Percentiles rank a stretch among this genome's conserved stretches.
phyloP scores from a whole-genome alignment of 2,113 vertebrate species.

The Lynx canadensis region DNA sequence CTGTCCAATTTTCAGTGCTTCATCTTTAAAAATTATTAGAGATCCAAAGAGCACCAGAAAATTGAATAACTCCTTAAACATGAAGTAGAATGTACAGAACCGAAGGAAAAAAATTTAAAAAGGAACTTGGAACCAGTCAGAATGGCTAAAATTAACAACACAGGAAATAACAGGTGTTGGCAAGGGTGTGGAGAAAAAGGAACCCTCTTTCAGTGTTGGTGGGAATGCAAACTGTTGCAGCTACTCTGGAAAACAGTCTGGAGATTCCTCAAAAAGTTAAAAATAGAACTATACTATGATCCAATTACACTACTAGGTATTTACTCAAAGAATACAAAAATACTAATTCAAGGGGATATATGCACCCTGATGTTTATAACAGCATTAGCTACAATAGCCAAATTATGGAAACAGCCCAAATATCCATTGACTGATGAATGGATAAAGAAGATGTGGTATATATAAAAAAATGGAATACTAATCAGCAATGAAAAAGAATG shows the following conservation, averaged over 20 bases:
- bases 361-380: not conserved
- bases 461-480: not conserved
- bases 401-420: not conserved
- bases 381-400: not conserved
- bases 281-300: not conserved
- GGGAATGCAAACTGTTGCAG: not conserved
- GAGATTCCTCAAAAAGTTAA: not conserved
- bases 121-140: not conserved
- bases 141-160: not conserved
- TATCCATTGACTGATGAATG: not conserved
- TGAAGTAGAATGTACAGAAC: not conserved
- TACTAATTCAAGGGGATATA: not conserved
- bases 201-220: not conserved
- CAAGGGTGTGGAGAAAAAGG: not conserved
- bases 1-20: not conserved
- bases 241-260: not conserved
- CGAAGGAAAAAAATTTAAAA: not conserved
- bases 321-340: not conserved
- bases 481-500: not conserved
- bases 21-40: not conserved
- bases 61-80: not conserved
- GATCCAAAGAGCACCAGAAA: not conserved
- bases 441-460: not conserved
- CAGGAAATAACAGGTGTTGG: not conserved
- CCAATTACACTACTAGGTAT: not conserved